Percentiles rank a stretch among this genome's conserved stretches.
Conservation (phyloP, 2,113 vertebrate species). For the Choloepus hoffmanni region DNA sequence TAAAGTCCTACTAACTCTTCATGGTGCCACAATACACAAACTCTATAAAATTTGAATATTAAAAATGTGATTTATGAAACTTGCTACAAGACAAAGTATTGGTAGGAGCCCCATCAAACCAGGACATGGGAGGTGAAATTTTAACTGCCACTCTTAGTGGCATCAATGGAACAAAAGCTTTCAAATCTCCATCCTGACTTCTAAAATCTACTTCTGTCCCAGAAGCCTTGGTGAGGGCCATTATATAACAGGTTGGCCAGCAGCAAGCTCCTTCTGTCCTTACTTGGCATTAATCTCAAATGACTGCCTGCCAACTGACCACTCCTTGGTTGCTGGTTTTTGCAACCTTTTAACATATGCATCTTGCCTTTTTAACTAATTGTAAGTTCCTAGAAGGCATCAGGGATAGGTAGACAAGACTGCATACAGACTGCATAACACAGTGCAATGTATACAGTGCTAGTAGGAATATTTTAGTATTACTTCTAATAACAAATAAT, state of each 20-base stretch:
- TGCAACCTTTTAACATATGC: not conserved
- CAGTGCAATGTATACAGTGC: not conserved
- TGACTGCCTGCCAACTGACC: not conserved
- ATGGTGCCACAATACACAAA: not conserved
- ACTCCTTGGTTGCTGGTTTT: not conserved
- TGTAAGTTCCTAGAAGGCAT: not conserved
- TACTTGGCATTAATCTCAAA: conserved; percentile 7
- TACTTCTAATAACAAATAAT: not conserved
- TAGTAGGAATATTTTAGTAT: not conserved
- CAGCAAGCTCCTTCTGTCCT: not conserved
- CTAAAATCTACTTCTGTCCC: not conserved
- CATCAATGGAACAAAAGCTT: not conserved
- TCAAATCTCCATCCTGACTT: not conserved
- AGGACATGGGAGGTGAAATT: not conserved
- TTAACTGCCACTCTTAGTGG: not conserved
- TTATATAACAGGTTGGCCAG: not conserved
- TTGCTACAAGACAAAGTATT: not conserved
- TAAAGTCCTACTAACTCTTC: not conserved
- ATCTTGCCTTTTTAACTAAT: conserved; percentile 1
- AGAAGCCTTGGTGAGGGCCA: not conserved
- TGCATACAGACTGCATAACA: not conserved
- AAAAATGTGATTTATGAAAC: not conserved
- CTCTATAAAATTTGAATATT: not conserved
- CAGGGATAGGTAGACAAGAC: not conserved
- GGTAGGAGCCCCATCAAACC: not conserved